These are phyloP conservation scores for Leptinotarsa juncta DNA, from an alignment of 2,888 invertebrate species.

Conservation along the genomic window DNA sequence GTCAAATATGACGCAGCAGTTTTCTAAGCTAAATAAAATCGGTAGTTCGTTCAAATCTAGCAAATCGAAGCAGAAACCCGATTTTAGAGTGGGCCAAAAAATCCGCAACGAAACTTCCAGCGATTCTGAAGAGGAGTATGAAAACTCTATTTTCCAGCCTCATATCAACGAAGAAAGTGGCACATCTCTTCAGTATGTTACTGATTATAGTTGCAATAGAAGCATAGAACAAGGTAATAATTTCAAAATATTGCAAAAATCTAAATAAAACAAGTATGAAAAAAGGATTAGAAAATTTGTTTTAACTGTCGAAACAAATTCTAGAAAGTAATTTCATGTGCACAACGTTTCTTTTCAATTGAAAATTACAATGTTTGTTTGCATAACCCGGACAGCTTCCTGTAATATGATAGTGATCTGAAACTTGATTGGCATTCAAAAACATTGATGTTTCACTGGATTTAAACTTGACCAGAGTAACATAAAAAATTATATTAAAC, in stretches of 20 bases:
- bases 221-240: constrained; percentile 56
- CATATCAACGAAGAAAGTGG: constrained; percentile 50
- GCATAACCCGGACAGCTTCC: no score
- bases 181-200: constrained; percentile 48
- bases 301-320: not conserved
- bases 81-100: constrained; percentile 66
- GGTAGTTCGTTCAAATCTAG: constrained; percentile 73
- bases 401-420: not conserved
- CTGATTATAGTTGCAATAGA: constrained; percentile 50
- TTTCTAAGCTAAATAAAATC: constrained; percentile 84
- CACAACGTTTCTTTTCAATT: no score
- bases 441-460: not conserved
- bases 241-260: no score
- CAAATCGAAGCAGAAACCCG: constrained; percentile 66
- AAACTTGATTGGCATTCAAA: not conserved
- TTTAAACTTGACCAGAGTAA: no score
- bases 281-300: no score
- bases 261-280: no score
- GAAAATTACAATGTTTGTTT: no score
- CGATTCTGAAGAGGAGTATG: constrained; percentile 74
- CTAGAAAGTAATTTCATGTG: not conserved
- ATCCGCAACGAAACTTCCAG: constrained; percentile 66
- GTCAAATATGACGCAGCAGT: constrained; percentile 87
- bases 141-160: constrained; percentile 69
- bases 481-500: no score